These are phyloP conservation scores for Aphrophora alni DNA, from an alignment of 2,888 invertebrate species.

Conservation along the genomic window DNA sequence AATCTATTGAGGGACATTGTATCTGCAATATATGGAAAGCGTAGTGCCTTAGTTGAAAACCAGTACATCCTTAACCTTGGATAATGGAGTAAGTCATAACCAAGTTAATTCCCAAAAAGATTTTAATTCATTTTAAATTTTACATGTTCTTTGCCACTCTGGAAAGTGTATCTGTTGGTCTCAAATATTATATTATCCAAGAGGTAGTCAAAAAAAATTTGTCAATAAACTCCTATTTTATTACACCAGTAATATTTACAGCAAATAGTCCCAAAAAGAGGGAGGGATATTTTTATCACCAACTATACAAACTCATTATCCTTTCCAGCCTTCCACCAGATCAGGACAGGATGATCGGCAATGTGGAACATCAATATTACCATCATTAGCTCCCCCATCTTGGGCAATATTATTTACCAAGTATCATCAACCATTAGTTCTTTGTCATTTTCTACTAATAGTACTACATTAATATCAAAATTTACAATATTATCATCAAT, in stretches of 20 bases:
- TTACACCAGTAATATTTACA: slow-evolving; percentile 11
- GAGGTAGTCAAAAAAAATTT: slow-evolving; percentile 38
- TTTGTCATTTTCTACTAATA: too few species aligned
- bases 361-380: too few species aligned
- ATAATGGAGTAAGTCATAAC: slow-evolving; percentile 45
- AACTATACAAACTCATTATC: not conserved
- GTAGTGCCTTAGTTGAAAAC: slow-evolving; percentile 15
- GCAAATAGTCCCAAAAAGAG: not conserved
- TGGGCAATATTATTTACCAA: too few species aligned
- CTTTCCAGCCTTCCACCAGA: not conserved
- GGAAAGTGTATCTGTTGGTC: slow-evolving; percentile 39
- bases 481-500: too few species aligned
- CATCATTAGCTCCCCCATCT: too few species aligned
- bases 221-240: slow-evolving; percentile 34
- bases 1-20: slow-evolving; percentile 22
- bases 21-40: slow-evolving; percentile 16
- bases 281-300: not conserved
- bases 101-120: slow-evolving; percentile 42
- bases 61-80: slow-evolving; percentile 38
- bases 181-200: slow-evolving; percentile 38
- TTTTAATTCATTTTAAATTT: slow-evolving; percentile 38
- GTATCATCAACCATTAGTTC: too few species aligned
- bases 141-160: slow-evolving; percentile 33
- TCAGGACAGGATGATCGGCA: not conserved
- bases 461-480: too few species aligned